Conservation (phyloP, 2,888 invertebrate genomes). For the Glaucopsyche alexis region DNA sequence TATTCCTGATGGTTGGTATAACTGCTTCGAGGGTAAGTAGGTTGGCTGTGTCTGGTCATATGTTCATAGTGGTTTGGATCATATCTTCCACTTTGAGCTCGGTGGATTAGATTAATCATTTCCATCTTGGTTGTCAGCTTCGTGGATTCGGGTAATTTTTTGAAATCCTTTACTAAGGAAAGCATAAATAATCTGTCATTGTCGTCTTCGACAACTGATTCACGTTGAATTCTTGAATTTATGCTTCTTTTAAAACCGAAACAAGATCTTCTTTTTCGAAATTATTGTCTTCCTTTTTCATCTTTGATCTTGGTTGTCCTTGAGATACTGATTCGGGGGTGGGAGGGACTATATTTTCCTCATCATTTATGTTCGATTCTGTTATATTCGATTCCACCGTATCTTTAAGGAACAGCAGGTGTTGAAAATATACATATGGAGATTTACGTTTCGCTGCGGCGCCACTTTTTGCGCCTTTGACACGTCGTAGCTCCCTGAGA, state of each 20-base stretch:
- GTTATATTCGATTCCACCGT: slow-evolving; percentile 40
- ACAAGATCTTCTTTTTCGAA: slow-evolving; percentile 1
- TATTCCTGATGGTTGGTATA: no score
- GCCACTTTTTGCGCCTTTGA: slow-evolving; percentile 42
- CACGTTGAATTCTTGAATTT: slow-evolving; percentile 10
- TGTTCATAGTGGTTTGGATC: slow-evolving; percentile 8
- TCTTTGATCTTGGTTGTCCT: slow-evolving; percentile 19
- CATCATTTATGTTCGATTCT: no score
- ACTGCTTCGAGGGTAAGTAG: slow-evolving; percentile 19
- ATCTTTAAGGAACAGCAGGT: slow-evolving; percentile 45
- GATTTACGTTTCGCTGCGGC: slow-evolving; percentile 44
- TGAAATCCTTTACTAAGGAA: slow-evolving; percentile 20
- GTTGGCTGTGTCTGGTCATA: slow-evolving; percentile 16
- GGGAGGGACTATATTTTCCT: neutral
- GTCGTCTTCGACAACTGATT: slow-evolving; percentile 16
- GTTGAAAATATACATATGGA: slow-evolving; percentile 44
- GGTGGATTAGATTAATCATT: slow-evolving; percentile 14
- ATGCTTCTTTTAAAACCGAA: slow-evolving; percentile 18
- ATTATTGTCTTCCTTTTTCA: slow-evolving; percentile 1
- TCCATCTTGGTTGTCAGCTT: slow-evolving; percentile 6
- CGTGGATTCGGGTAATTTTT: slow-evolving; percentile 17
- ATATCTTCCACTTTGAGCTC: slow-evolving; percentile 9
- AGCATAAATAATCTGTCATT: slow-evolving; percentile 19
- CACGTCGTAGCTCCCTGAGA: slow-evolving; percentile 43
- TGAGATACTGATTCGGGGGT: slow-evolving; percentile 20